Conservation (phyloP, 2,113 vertebrate genomes). For the Pygathrix nemaeus region DNA sequence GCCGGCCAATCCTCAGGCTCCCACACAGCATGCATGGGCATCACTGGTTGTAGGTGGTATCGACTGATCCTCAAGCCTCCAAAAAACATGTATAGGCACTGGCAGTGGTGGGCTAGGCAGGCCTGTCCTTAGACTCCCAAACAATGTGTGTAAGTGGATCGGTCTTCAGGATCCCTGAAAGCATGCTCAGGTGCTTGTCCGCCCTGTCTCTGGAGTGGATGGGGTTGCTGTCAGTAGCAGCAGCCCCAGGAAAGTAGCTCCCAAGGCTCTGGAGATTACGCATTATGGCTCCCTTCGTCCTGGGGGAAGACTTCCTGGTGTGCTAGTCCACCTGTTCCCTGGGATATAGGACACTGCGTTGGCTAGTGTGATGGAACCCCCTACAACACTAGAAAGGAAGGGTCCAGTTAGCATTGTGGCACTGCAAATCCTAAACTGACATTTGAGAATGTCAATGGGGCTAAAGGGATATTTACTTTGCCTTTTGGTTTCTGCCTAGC, state of each 20-base stretch:
- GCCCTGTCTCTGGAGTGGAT: neutral
- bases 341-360: neutral
- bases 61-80: neutral
- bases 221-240: neutral
- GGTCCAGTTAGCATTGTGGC: neutral
- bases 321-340: neutral
- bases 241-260: neutral
- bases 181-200: neutral
- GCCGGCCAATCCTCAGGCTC: neutral
- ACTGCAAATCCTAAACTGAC: neutral
- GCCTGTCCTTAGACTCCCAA: neutral
- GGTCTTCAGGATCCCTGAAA: no score
- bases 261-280: no score
- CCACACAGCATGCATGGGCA: neutral
- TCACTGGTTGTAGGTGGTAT: neutral
- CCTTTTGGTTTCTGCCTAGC: neutral
- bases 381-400: neutral
- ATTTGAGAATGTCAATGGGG: neutral
- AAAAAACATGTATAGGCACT: neutral
- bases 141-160: neutral
- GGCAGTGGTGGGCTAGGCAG: neutral
- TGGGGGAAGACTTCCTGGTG: neutral
- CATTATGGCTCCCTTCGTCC: no score
- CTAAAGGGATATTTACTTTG: neutral
- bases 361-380: neutral